Evolutionary conservation across 2,888 invertebrate genomes (phyloP).

Genomic region (Disparrhopalites patrizii): DNA sequence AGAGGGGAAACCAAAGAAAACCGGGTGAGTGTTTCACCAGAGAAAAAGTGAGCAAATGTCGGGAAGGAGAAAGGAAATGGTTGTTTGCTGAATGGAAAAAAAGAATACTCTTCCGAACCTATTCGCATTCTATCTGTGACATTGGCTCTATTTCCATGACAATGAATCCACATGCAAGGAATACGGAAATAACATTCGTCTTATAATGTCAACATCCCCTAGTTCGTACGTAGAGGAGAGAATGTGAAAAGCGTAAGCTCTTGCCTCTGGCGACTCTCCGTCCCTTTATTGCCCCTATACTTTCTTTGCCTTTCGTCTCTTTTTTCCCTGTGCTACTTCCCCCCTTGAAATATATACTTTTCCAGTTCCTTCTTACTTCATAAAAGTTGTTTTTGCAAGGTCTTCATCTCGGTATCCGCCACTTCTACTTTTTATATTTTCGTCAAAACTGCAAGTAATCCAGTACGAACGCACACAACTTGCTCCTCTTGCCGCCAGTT

Average conservation of each 20-base stretch:
- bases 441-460: too few relatives aligned
- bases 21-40: background rate
- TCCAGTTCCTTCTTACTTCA: background rate
- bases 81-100: background rate
- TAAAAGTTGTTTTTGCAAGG: too few relatives aligned
- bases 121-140: slow-evolving; percentile 17
- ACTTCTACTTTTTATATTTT: too few relatives aligned
- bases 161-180: slow-evolving; percentile 23
- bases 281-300: background rate
- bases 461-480: too few relatives aligned
- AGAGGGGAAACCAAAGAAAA: background rate
- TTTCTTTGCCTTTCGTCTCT: too few relatives aligned
- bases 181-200: slow-evolving; percentile 20
- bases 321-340: too few relatives aligned
- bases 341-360: background rate
- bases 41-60: background rate
- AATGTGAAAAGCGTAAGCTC: too few relatives aligned
- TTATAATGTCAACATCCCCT: slow-evolving; percentile 11
- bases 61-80: background rate
- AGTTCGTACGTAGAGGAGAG: too few relatives aligned
- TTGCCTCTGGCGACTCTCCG: too few relatives aligned
- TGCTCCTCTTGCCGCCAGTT: too few relatives aligned
- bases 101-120: background rate
- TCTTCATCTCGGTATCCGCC: too few relatives aligned
- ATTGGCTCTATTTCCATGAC: slow-evolving; percentile 16